Base-by-base conservation (phyloP, 2,797 vertebrate genomes). In the Allobates femoralis region DNA sequence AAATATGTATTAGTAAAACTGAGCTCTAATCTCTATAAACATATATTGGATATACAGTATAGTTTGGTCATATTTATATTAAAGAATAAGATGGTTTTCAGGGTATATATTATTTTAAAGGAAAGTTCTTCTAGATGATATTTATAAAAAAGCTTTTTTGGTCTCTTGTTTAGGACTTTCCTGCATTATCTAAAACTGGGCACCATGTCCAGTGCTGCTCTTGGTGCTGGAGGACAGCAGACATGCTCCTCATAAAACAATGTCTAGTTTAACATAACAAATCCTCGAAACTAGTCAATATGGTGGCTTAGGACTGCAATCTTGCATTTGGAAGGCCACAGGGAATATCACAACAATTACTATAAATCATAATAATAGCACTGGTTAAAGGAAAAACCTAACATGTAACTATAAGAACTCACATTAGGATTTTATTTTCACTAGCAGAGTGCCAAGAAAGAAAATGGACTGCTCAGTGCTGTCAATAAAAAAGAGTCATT, bases 401-500 rank as follows among this genome's bases (percentile, higher is more conserved):
- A 51, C 79, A 81, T 81, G 79, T 81, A 64, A 64, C 32, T 81
- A 46, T 66, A 81, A 30, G 79, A 81, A 81, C 64, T 62, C 60
- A 62, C 79, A 67, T 81, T 67, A 81, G 60, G 50, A 51, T 81
- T 81, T 81, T 81, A 81, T 81, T 67, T 81, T 81, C 62, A 55
- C 46, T 53, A 66, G 62, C 46, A 16, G 26, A 67, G 64, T 69
- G 79, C 79, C 79, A 81, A 66, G 79, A 81, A 69, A 81, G 79
- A 80, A 81, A 81, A 81, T 81, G 28, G 28, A 67, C 79, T 69
- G 46, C 64, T 81, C 46, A 81, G 79, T 55, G 46, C 79, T 81
- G 79, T 81, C 79, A 81, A 81, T 81, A 81, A 81, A 81, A n/a
- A 81, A 81, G 79, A 81, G 60, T 81, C 60, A 81, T 81, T 81